Evolutionary conservation across 2,113 vertebrate genomes (phyloP).

Genomic region (Theristicus caerulescens): DNA sequence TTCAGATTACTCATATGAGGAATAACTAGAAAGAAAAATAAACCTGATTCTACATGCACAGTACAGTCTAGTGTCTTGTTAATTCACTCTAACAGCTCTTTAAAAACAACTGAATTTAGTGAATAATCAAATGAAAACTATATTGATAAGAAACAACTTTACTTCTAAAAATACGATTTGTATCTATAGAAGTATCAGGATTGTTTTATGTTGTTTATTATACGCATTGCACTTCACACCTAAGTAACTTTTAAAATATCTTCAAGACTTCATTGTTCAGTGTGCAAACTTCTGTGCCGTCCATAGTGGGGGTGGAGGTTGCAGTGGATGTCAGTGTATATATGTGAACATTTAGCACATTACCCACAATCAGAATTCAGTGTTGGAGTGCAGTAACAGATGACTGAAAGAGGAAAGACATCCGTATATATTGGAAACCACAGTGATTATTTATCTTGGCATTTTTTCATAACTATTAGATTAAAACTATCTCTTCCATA

Average conservation of each 20-base stretch:
- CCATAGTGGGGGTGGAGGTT: not conserved
- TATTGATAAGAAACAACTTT: not conserved
- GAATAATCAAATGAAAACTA: not conserved
- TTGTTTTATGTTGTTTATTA: not conserved
- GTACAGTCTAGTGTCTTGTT: not conserved
- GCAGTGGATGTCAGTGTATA: not conserved
- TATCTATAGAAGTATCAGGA: not conserved
- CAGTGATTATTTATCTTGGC: constrained; percentile 1
- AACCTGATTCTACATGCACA: not conserved
- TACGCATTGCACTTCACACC: not conserved
- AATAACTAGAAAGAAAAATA: constrained; percentile 42
- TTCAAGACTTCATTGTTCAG: not conserved
- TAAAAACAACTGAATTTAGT: not conserved
- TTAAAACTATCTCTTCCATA: not conserved
- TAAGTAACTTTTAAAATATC: not conserved
- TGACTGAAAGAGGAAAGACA: constrained; percentile 14
- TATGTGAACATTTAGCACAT: constrained; percentile 23
- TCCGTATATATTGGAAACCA: constrained; percentile 24
- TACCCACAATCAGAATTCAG: not conserved
- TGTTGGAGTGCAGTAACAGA: not conserved
- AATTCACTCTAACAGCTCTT: not conserved
- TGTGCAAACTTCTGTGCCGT: not conserved
- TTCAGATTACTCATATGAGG: constrained; percentile 18
- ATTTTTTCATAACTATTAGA: not conserved
- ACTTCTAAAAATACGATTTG: not conserved